Evolutionary conservation across 1,140 invertebrate genomes (phyloP).

Genomic region (Pseudomyrmex gracilis): DNA sequence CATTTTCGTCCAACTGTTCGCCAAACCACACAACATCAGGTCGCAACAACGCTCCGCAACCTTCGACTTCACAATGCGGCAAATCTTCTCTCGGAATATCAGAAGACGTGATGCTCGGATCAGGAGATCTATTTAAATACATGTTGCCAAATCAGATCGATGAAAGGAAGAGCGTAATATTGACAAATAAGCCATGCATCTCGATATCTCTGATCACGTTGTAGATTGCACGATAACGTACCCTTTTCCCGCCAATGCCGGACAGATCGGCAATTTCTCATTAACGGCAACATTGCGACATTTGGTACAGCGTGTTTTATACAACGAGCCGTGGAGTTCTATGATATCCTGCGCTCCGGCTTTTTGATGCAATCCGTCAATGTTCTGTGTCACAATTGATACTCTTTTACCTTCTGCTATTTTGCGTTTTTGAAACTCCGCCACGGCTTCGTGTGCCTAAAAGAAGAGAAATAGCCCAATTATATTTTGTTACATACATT

Average conservation of each 20-base stretch:
- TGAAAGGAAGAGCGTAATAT: neutral
- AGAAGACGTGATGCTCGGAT: constrained; percentile 78
- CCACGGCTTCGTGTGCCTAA: constrained; percentile 93
- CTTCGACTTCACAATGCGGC: constrained; percentile 89
- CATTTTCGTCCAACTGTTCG: constrained; percentile 89
- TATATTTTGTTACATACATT: neutral
- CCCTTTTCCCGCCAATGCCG: constrained; percentile 86
- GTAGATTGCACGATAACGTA: constrained; percentile 58
- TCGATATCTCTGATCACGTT: neutral
- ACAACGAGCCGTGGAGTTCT: constrained; percentile 96
- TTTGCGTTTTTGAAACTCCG: constrained; percentile 90
- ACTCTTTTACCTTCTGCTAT: constrained; percentile 87
- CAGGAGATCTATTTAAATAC: constrained; percentile 76
- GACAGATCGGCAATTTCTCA: constrained; percentile 93
- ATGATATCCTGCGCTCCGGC: constrained; percentile 93
- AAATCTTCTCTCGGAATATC: constrained; percentile 89
- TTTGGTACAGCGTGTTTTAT: constrained; percentile 92
- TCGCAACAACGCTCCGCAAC: constrained; percentile 91
- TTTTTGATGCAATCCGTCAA: constrained; percentile 94
- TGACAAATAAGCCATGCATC: neutral
- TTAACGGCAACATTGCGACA: constrained; percentile 91
- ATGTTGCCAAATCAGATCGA: neutral
- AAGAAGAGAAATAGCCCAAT: neutral
- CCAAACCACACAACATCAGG: constrained; percentile 97
- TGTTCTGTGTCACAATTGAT: constrained; percentile 96